phyloP scores from a whole-genome alignment of 2,113 vertebrate species.

The Pelmatolapia mariae region DNA sequence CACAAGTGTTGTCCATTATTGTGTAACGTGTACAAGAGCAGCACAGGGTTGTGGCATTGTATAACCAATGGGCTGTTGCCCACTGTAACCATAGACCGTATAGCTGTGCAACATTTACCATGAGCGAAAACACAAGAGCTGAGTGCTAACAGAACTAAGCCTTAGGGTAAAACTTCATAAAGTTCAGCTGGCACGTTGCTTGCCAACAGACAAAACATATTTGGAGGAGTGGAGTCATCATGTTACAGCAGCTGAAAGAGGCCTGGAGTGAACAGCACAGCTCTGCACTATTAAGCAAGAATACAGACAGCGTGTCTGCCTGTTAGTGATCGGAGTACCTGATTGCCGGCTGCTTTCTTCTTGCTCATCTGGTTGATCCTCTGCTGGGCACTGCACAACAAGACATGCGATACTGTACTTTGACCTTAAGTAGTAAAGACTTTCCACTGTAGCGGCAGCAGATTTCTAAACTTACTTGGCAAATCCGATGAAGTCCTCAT shows the following conservation, averaged over 20 bases:
- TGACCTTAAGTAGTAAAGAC: not conserved
- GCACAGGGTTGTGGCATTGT: not conserved
- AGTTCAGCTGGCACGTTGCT: not conserved
- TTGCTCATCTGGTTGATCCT: slow-evolving; percentile 94
- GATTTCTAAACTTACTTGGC: slow-evolving; percentile 83
- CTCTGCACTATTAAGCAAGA: not conserved
- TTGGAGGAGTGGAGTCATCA: not conserved
- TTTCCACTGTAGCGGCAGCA: not conserved
- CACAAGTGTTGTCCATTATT: slow-evolving; percentile 31
- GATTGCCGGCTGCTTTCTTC: slow-evolving; percentile 95
- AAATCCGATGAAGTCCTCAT: slow-evolving; percentile 98
- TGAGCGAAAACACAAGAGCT: not conserved
- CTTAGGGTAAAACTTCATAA: not conserved
- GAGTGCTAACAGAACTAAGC: slow-evolving; percentile 22
- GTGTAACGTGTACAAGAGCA: not conserved
- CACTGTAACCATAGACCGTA: slow-evolving; percentile 11
- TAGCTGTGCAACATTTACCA: slow-evolving; percentile 21
- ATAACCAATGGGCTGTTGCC: not conserved
- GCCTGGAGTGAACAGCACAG: not conserved
- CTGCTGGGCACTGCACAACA: slow-evolving; percentile 85
- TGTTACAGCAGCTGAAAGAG: not conserved
- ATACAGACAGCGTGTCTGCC: not conserved
- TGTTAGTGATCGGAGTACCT: slow-evolving; percentile 73
- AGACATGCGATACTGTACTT: not conserved
- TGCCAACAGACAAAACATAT: not conserved